Conservation (phyloP, 2,797 vertebrate species). For the Varecia variegata region DNA sequence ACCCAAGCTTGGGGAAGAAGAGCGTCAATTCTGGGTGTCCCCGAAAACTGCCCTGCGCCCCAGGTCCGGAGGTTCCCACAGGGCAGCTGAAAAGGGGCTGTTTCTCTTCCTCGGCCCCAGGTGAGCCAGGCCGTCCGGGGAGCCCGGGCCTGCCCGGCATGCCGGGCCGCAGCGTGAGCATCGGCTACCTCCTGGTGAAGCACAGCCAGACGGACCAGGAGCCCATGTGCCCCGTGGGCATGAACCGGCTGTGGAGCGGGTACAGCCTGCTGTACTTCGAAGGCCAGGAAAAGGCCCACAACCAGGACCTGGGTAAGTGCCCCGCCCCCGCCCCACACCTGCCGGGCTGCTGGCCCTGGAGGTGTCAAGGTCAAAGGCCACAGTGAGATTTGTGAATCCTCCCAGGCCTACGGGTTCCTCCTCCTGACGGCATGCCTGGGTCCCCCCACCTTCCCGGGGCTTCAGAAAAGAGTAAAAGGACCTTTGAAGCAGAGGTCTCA, state of each 20-base stretch:
- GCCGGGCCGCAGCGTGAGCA: slow-evolving; percentile 96
- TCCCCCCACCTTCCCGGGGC: not conserved
- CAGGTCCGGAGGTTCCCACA: fast-evolving
- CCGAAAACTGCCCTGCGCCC: not conserved
- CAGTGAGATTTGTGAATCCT: not conserved
- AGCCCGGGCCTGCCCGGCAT: slow-evolving; percentile 90
- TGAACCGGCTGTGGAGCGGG: slow-evolving; percentile 96
- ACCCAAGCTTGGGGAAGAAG: not conserved
- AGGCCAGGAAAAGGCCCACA: slow-evolving; percentile 98
- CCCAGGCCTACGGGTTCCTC: not conserved
- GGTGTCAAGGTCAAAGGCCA: not conserved
- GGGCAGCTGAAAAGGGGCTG: not conserved
- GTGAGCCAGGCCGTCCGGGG: slow-evolving; percentile 88
- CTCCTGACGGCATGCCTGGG: not conserved
- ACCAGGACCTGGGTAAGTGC: slow-evolving; percentile 95
- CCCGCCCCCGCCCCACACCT: fast-evolving
- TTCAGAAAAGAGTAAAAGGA: not conserved
- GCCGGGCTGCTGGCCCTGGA: not conserved
- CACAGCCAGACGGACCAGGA: slow-evolving; percentile 96
- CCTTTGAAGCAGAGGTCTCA: not conserved
- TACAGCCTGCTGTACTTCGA: slow-evolving; percentile 98
- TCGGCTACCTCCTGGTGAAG: slow-evolving; percentile 98
- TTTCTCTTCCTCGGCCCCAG: slow-evolving; percentile 60
- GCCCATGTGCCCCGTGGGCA: slow-evolving; percentile 96
- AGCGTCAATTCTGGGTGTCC: fast-evolving